Percentiles rank a stretch among this genome's conserved stretches.
These are phyloP conservation scores for Calliscelio sp. DNA, from an alignment of 2,888 invertebrate species.

Conservation along the genomic window DNA sequence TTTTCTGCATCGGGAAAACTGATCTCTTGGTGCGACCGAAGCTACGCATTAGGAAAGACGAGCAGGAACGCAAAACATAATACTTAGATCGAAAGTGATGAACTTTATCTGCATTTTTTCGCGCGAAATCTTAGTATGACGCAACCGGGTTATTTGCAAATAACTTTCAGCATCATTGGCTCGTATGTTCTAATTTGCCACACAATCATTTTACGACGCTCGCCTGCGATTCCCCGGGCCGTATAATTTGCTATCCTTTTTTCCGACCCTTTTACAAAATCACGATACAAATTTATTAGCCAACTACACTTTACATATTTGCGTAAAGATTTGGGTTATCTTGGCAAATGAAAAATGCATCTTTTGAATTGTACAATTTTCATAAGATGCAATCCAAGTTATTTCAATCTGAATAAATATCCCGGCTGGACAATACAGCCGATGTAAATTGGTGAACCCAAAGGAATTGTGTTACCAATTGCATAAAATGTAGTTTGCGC, in stretches of 20 bases:
- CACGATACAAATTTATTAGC: conserved; percentile 19
- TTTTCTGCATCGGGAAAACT: conserved; percentile 71
- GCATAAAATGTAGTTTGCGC: conserved; percentile 53
- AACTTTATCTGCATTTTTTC: conserved; percentile 57
- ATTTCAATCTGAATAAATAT: conserved; percentile 53
- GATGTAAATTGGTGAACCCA: conserved; percentile 48
- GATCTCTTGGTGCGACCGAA: conserved; percentile 58
- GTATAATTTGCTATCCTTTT: conserved; percentile 26
- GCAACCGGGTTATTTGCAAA: conserved; percentile 47
- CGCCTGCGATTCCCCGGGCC: conserved; percentile 33
- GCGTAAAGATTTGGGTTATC: conserved; percentile 54
- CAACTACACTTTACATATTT: conserved; percentile 20
- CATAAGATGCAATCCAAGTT: conserved; percentile 48
- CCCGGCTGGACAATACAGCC: conserved; percentile 38
- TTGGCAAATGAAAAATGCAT: no score
- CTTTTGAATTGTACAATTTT: no score
- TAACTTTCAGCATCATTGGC: conserved; percentile 71
- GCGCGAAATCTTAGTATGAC: conserved; percentile 18
- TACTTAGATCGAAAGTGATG: conserved; percentile 72
- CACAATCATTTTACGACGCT: conserved; percentile 39
- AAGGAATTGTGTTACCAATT: conserved; percentile 29
- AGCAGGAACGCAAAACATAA: conserved; percentile 63
- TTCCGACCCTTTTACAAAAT: background rate
- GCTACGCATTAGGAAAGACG: conserved; percentile 65
- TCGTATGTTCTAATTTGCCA: conserved; percentile 59